Evolutionary conservation across 2,888 invertebrate genomes (phyloP).

Genomic region (Aphodius sticticus): DNA sequence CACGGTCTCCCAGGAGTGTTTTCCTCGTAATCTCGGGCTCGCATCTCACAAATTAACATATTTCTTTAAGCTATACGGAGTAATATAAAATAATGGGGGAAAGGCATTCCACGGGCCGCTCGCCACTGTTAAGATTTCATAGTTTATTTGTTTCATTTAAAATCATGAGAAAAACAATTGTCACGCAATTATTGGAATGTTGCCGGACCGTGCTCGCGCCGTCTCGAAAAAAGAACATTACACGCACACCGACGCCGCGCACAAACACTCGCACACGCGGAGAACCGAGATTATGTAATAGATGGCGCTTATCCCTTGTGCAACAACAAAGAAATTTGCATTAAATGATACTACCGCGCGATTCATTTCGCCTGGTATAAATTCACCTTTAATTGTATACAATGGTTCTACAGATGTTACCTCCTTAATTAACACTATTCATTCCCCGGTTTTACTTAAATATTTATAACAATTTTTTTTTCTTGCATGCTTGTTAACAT

Average conservation of each 20-base stretch:
- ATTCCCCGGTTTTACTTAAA: not conserved
- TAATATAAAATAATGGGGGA: conserved; percentile 21
- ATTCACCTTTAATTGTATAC: conserved; percentile 21
- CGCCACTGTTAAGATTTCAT: not conserved
- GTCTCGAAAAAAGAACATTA: not conserved
- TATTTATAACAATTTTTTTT: not conserved
- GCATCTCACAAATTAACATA: conserved; percentile 22
- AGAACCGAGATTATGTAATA: conserved; percentile 24
- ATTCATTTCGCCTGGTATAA: conserved; percentile 26
- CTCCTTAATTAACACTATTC: conserved; percentile 15
- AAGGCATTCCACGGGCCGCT: conserved; percentile 16
- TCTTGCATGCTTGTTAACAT: not conserved
- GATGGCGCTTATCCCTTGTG: conserved; percentile 23
- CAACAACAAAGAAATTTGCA: conserved; percentile 34
- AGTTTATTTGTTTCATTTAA: not conserved
- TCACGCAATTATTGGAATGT: conserved; percentile 21
- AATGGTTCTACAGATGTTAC: conserved; percentile 19
- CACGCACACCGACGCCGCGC: not conserved
- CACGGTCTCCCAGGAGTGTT: conserved; percentile 7
- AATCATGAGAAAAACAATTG: conserved; percentile 15
- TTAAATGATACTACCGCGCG: conserved; percentile 25
- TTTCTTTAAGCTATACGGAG: conserved; percentile 16
- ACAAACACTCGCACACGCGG: not conserved
- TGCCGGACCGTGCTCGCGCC: not conserved
- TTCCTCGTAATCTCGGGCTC: conserved; percentile 17